Conservation (phyloP, 2,888 invertebrate genomes). For the Abrostola tripartita region DNA sequence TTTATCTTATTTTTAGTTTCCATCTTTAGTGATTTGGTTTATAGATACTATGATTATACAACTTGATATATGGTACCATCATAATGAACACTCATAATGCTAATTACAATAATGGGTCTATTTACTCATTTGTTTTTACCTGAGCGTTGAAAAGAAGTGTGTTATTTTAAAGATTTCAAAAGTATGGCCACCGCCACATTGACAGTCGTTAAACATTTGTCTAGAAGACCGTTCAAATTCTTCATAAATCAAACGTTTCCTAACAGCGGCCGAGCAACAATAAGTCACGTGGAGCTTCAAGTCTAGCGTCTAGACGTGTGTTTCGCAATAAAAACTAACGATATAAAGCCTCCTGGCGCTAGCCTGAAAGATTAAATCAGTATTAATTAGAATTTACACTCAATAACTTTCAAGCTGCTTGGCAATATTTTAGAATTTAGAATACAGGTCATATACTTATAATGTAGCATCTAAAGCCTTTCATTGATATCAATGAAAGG, state of each 20-base stretch:
- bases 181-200: slow-evolving; percentile 7
- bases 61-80: slow-evolving; percentile 15
- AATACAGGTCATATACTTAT: too few relatives aligned
- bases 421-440: too few relatives aligned
- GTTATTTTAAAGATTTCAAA: slow-evolving; percentile 3
- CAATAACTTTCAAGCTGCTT: neutral
- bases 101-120: too few relatives aligned
- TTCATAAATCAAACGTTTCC: slow-evolving; percentile 35
- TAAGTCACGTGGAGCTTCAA: slow-evolving; percentile 30
- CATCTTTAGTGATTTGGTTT: slow-evolving; percentile 30
- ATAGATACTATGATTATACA: slow-evolving; percentile 31
- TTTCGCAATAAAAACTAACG: slow-evolving; percentile 41
- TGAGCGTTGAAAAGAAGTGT: neutral
- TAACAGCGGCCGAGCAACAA: slow-evolving; percentile 31
- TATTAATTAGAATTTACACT: slow-evolving; percentile 11
- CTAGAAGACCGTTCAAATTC: slow-evolving; percentile 11
- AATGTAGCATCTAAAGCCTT: too few relatives aligned
- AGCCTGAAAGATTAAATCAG: slow-evolving; percentile 29
- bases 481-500: too few relatives aligned
- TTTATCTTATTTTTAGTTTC: slow-evolving; percentile 13
- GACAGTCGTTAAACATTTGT: slow-evolving; percentile 12
- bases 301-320: slow-evolving; percentile 37
- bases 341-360: slow-evolving; percentile 34
- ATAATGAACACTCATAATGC: too few relatives aligned
- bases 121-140: neutral